Conservation (phyloP, 2,888 invertebrate genomes). For the Perithous albicinctus region DNA sequence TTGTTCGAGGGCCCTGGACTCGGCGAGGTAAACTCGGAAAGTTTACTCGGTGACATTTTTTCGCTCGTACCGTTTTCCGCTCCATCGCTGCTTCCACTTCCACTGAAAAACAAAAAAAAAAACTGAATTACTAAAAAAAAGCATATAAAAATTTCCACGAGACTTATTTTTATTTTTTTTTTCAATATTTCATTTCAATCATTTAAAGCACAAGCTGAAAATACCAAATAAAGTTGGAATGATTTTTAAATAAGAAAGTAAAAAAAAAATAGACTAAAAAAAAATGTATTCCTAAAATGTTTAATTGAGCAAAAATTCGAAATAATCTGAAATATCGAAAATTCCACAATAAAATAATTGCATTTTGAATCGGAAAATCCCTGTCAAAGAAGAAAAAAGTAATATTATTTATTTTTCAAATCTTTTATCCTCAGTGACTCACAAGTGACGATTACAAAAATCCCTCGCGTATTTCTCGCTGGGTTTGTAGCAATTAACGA, state of each 20-base stretch:
- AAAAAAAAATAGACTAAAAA: too few species aligned
- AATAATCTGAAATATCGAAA: too few species aligned
- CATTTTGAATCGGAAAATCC: too few species aligned
- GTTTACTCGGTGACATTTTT: conserved; percentile 82
- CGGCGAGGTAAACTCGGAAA: conserved; percentile 81
- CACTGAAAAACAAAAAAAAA: conserved; percentile 82
- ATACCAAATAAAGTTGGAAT: too few species aligned
- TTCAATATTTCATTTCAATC: too few species aligned
- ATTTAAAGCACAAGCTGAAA: too few species aligned
- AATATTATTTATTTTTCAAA: conserved; percentile 22
- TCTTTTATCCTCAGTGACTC: conserved; percentile 70
- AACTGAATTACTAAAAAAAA: conserved; percentile 52
- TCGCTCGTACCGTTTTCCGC: conserved; percentile 84
- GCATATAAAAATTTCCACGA: background rate
- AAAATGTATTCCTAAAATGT: too few species aligned
- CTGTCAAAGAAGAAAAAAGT: conserved; percentile 6
- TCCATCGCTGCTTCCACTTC: conserved; percentile 87
- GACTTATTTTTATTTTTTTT: too few species aligned
- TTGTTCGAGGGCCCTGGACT: conserved; percentile 82
- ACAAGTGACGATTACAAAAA: conserved; percentile 74
- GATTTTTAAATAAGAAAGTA: too few species aligned
- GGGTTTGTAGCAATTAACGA: conserved; percentile 76
- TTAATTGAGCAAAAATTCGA: too few species aligned
- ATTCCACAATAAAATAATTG: too few species aligned
- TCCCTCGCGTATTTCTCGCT: conserved; percentile 70